Percentiles rank a stretch among this genome's conserved stretches.
These are phyloP conservation scores for Chrysoperla carnea DNA, from an alignment of 1,140 invertebrate genomes.

Conservation along the genomic window DNA sequence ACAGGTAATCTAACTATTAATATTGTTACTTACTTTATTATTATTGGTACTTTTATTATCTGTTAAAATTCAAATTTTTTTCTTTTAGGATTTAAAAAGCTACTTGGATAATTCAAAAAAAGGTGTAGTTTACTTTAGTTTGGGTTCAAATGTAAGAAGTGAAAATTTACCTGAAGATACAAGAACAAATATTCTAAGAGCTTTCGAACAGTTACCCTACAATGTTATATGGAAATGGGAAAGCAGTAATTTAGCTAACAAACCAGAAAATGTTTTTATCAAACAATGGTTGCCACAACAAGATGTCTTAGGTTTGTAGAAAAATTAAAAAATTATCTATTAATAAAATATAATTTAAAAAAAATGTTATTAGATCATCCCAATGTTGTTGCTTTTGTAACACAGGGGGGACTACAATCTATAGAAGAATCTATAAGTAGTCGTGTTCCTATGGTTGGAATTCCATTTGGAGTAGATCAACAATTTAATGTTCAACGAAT, in stretches of 20 bases:
- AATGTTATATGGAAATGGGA: conserved; percentile 13
- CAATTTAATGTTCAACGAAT: conserved; percentile 11
- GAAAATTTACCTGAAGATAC: background rate
- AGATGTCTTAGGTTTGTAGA: conserved; percentile 19
- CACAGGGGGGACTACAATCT: conserved; percentile 40
- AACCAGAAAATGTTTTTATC: conserved; percentile 12
- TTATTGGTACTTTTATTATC: too few species aligned
- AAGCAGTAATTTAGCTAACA: background rate
- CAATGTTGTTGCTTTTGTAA: conserved; percentile 35
- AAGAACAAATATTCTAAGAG: background rate
- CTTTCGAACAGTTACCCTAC: conserved; percentile 7
- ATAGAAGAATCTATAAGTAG: conserved; percentile 33
- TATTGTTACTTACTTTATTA: too few species aligned
- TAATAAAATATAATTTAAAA: too few species aligned
- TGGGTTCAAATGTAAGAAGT: conserved; percentile 12
- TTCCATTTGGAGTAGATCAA: conserved; percentile 22
- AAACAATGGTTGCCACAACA: conserved; percentile 32
- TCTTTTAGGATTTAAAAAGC: background rate
- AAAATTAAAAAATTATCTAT: too few species aligned
- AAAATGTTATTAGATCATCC: conserved; percentile 31
- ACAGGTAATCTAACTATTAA: too few species aligned
- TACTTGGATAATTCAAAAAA: conserved; percentile 7
- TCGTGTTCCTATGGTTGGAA: conserved; percentile 32
- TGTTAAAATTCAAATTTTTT: too few species aligned
- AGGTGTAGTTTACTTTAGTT: conserved; percentile 23